Evolutionary conservation across 2,797 vertebrate species (phyloP), one percentile per base, ranked within the genome.

Genomic region (Peromyscus eremicus): DNA sequence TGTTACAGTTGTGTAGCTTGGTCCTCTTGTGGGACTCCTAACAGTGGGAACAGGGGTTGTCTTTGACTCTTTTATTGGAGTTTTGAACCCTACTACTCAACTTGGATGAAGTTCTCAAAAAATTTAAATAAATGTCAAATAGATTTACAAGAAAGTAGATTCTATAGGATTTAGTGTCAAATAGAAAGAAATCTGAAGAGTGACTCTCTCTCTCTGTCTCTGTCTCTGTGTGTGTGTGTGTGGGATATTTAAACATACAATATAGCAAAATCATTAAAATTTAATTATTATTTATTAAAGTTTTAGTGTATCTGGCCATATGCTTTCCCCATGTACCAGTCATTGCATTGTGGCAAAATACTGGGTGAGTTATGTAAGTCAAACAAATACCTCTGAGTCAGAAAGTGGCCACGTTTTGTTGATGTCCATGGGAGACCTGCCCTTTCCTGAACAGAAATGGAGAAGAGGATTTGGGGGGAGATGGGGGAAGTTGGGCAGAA

Each of bases 261-360:
- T 76, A 46, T 34, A 91, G 16, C 40, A 94, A 84, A 93, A 87
- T 64, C 0, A 27, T 70, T 96, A 80, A 80, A n/a, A 55, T 55
- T 86, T 52, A 43, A 27, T 8, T 60, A 60, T 10, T 32, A 91
- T 71, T 80, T 1, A 17, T 70, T 94, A 70, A 68, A 62, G 62
- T 27, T 60, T 10, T 91, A 34, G 0, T 91, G 89, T 95, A 80
- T 92, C 95, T 92, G 57, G 9, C n/a, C 6, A 21, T 37, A 23
- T 27, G 10, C 1, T 10, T 27, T 29, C 55, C 25, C 2, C 6
- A 19, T 40, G 19, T 55, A 86, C 43, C 64, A 81, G 64, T 90
- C 66, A 55, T 40, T 73, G 13, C 37, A 11, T 60, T 68, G 43
- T 25, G n/a, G 5, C 4, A 89, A 76, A 64, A 46, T 27, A 19